Conservation (phyloP, 1,140 invertebrate species). For the Scaptomyza montana region DNA sequence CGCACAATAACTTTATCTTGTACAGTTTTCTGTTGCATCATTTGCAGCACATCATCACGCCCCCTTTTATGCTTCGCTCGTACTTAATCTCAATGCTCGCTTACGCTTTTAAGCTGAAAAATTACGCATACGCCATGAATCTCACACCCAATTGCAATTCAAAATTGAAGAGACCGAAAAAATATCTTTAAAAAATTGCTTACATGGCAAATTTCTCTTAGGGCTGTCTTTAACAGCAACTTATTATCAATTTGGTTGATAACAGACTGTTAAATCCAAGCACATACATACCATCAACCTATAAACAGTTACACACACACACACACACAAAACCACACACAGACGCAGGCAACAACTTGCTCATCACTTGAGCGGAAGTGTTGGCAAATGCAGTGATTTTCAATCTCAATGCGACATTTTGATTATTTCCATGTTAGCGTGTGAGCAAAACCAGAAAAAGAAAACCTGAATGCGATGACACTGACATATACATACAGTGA, state of each 20-base stretch:
- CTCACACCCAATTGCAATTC: neutral
- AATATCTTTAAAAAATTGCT: slow-evolving; percentile 68
- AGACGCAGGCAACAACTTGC: slow-evolving; percentile 67
- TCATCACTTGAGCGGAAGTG: slow-evolving; percentile 80
- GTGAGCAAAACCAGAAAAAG: slow-evolving; percentile 54
- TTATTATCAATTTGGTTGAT: slow-evolving; percentile 78
- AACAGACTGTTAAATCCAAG: slow-evolving; percentile 57
- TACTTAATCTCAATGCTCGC: slow-evolving; percentile 11
- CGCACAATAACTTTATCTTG: slow-evolving; percentile 16
- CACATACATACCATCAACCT: slow-evolving; percentile 16
- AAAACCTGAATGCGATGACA: slow-evolving; percentile 53
- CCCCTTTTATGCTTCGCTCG: slow-evolving; percentile 10
- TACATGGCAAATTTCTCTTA: slow-evolving; percentile 74
- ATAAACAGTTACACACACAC: slow-evolving; percentile 1
- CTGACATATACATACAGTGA: slow-evolving; percentile 43
- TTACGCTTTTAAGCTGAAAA: slow-evolving; percentile 42
- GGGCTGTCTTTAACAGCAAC: slow-evolving; percentile 79
- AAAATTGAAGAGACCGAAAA: slow-evolving; percentile 37
- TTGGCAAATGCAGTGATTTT: slow-evolving; percentile 82
- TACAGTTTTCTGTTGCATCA: slow-evolving; percentile 1
- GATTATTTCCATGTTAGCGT: slow-evolving; percentile 81
- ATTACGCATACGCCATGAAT: slow-evolving; percentile 49
- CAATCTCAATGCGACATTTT: slow-evolving; percentile 82
- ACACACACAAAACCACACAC: slow-evolving; percentile 18
- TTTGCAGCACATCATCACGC: neutral